Conservation (phyloP, 2,113 vertebrate species). For the Pycnonotus jocosus region DNA sequence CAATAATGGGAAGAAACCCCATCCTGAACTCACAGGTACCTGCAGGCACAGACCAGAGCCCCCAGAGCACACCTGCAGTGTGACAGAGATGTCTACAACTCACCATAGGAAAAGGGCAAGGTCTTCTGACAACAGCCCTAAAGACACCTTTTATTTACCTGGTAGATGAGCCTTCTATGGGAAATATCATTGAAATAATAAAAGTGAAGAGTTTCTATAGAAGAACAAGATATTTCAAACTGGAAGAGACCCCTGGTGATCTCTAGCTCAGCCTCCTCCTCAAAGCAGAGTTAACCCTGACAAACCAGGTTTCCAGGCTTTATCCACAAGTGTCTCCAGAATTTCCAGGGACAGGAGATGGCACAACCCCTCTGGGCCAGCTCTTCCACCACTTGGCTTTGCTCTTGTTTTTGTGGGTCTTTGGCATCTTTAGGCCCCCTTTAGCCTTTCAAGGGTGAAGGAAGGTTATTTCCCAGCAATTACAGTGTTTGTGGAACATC, state of each 20-base stretch:
- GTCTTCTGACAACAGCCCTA: neutral
- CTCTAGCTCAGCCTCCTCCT: neutral
- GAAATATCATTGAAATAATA: neutral
- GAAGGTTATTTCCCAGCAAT: neutral
- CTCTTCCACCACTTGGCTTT: neutral
- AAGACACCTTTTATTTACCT: neutral
- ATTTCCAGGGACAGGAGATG: neutral
- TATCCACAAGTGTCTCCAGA: neutral
- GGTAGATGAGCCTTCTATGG: neutral
- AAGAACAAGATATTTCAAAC: neutral
- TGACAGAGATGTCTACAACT: rapidly evolving
- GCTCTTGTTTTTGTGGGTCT: neutral
- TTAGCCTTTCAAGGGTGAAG: neutral
- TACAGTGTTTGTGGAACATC: neutral
- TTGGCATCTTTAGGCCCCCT: neutral
- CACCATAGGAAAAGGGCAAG: neutral
- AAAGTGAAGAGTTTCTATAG: neutral
- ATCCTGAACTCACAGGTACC: neutral
- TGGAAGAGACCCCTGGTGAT: neutral
- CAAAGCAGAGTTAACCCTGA: neutral
- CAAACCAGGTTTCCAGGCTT: neutral
- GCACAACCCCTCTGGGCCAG: neutral
- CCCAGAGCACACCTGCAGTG: neutral
- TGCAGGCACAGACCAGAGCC: neutral
- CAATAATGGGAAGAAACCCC: no score